phyloP scores from a whole-genome alignment of 2,797 vertebrate genomes.

The Anguilla anguilla region DNA sequence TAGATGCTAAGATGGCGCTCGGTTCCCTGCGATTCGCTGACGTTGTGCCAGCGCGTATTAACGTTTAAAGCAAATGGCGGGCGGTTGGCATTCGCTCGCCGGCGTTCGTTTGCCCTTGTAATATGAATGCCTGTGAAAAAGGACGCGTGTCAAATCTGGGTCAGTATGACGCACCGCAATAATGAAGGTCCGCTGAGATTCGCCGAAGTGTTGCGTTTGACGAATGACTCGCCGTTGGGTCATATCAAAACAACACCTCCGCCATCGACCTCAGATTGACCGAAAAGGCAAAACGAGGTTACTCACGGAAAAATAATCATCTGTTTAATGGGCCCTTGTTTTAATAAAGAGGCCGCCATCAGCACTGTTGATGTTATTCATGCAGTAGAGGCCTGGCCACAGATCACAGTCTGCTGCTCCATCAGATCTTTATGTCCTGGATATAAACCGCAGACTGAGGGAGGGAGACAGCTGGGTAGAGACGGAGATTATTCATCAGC shows the following conservation, averaged over 20 bases:
- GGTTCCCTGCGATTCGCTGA: background rate
- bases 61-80: slow-evolving; percentile 14
- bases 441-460: background rate
- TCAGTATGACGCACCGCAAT: slow-evolving; percentile 34
- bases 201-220: slow-evolving; percentile 34
- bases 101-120: slow-evolving; percentile 35
- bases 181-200: slow-evolving; percentile 39
- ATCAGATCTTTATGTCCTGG: background rate
- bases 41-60: slow-evolving; percentile 5
- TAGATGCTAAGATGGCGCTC: background rate
- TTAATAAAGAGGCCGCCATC: background rate
- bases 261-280: slow-evolving; percentile 17
- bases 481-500: background rate
- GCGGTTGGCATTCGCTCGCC: slow-evolving; percentile 32
- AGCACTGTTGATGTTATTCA: background rate
- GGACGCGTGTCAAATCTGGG: slow-evolving; percentile 32
- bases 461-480: background rate
- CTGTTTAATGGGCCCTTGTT: background rate
- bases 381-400: slow-evolving; percentile 1
- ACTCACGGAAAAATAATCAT: background rate
- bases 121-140: slow-evolving; percentile 37
- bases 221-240: slow-evolving; percentile 44
- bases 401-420: background rate
- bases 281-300: slow-evolving; percentile 4
- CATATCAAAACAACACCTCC: slow-evolving; percentile 31